These are phyloP conservation scores for Sebastes oblongus DNA, from an alignment of 2,797 vertebrate genomes.

Conservation along the genomic window DNA sequence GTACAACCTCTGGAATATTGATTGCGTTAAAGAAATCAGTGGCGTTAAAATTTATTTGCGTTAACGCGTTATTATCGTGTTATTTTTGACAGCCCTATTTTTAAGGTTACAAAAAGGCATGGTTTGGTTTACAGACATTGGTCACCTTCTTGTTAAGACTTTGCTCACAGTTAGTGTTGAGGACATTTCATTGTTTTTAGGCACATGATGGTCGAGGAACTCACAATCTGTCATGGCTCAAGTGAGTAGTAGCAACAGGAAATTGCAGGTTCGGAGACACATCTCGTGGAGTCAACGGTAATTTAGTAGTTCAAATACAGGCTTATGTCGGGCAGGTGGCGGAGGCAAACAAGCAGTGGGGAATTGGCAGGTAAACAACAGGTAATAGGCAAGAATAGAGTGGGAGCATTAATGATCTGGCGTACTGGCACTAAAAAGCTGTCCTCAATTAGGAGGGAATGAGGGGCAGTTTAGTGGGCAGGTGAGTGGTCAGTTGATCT, in stretches of 20 bases:
- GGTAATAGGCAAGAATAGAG: conserved; percentile 41
- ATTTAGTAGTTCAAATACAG: conserved; percentile 27
- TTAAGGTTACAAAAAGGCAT: neutral
- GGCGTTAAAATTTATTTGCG: fast-evolving
- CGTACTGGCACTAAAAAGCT: conserved; percentile 39
- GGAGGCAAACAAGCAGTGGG: conserved; percentile 29
- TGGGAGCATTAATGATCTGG: conserved; percentile 27
- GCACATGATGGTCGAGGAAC: neutral
- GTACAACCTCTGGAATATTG: too few relatives aligned
- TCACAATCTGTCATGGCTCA: neutral
- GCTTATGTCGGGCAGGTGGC: conserved; percentile 40
- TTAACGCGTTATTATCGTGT: fast-evolving
- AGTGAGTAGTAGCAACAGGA: conserved; percentile 3
- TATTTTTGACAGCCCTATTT: neutral
- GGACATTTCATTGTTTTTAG: neutral
- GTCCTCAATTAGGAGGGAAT: conserved; percentile 56
- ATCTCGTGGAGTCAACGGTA: conserved; percentile 1
- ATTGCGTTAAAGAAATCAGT: too few relatives aligned
- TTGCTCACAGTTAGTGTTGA: neutral
- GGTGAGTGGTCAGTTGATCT: conserved; percentile 43
- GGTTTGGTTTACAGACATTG: neutral
- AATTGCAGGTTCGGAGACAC: neutral
- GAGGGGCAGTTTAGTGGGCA: conserved; percentile 38
- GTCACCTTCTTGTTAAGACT: neutral
- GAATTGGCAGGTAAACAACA: conserved; percentile 52